Evolutionary conservation across 2,113 vertebrate species (phyloP).

Genomic region (Anser brachyrhynchus): DNA sequence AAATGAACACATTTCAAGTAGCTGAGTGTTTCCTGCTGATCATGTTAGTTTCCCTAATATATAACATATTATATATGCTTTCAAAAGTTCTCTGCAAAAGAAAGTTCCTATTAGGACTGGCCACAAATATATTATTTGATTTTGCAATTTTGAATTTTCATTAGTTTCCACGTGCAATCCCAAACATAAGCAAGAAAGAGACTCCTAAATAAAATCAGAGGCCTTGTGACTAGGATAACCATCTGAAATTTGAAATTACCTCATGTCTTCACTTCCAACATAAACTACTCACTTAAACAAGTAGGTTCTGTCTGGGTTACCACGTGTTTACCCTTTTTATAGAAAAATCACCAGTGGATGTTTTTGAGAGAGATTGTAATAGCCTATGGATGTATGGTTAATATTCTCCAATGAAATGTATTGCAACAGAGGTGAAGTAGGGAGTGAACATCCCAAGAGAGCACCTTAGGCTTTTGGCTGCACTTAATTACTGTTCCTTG

Average conservation of each 20-base stretch:
- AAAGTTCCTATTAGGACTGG: neutral
- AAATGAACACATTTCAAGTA: conserved; percentile 27
- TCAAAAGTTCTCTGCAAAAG: neutral
- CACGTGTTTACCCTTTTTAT: neutral
- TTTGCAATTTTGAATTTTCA: neutral
- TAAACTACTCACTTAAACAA: neutral
- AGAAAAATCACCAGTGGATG: neutral
- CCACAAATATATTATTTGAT: neutral
- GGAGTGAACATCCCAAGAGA: neutral
- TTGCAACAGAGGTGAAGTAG: neutral
- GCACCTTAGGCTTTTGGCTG: neutral
- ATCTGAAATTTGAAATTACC: neutral
- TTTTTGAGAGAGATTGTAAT: neutral
- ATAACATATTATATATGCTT: neutral
- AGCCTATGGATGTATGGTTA: neutral
- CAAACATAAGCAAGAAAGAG: neutral
- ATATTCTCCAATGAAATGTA: neutral
- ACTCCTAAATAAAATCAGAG: neutral
- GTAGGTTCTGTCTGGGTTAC: neutral
- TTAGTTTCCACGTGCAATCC: neutral
- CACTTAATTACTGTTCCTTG: neutral
- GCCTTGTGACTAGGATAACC: neutral
- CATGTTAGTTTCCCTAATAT: neutral
- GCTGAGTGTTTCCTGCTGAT: conserved; percentile 25
- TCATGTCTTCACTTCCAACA: neutral